phyloP scores from a whole-genome alignment of 1,140 invertebrate species.

The Copidosoma floridanum region DNA sequence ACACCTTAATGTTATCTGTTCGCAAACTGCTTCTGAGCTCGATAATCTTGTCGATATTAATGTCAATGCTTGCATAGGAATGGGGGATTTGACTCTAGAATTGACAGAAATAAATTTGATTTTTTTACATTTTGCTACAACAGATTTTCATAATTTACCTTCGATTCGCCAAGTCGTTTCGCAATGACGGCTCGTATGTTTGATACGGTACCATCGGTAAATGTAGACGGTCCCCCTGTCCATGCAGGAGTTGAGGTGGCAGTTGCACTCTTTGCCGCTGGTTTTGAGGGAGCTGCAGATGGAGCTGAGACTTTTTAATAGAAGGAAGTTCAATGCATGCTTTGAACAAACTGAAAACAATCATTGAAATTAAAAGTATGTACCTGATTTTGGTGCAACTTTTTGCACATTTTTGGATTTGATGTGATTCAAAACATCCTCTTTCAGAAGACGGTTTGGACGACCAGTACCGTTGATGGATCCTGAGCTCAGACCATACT shows the following conservation, averaged over 20 bases:
- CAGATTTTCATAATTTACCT: slow-evolving; percentile 58
- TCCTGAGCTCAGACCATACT: slow-evolving; percentile 59
- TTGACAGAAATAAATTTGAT: slow-evolving; percentile 18
- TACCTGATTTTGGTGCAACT: slow-evolving; percentile 48
- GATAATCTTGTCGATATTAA: slow-evolving; percentile 70
- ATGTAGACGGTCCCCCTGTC: slow-evolving; percentile 51
- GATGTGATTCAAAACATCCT: slow-evolving; percentile 65
- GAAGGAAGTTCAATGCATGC: too few species aligned
- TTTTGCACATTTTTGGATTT: slow-evolving; percentile 58
- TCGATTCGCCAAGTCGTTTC: slow-evolving; percentile 87
- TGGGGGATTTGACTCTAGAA: slow-evolving; percentile 79
- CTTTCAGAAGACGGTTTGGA: slow-evolving; percentile 63
- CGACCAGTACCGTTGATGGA: slow-evolving; percentile 61
- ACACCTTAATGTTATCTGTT: slow-evolving; percentile 79
- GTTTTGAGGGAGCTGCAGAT: slow-evolving; percentile 11
- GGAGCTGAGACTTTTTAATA: not conserved
- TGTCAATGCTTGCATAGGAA: slow-evolving; percentile 88
- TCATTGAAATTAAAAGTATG: not conserved
- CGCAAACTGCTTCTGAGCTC: slow-evolving; percentile 64
- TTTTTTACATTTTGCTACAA: slow-evolving; percentile 3
- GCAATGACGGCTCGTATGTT: slow-evolving; percentile 89
- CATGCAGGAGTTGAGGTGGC: not conserved
- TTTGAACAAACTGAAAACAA: not conserved
- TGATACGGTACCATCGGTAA: slow-evolving; percentile 78
- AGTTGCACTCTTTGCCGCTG: not conserved